Base-by-base conservation (phyloP, 2,888 invertebrate species). In the Dicyrtomina minuta region DNA sequence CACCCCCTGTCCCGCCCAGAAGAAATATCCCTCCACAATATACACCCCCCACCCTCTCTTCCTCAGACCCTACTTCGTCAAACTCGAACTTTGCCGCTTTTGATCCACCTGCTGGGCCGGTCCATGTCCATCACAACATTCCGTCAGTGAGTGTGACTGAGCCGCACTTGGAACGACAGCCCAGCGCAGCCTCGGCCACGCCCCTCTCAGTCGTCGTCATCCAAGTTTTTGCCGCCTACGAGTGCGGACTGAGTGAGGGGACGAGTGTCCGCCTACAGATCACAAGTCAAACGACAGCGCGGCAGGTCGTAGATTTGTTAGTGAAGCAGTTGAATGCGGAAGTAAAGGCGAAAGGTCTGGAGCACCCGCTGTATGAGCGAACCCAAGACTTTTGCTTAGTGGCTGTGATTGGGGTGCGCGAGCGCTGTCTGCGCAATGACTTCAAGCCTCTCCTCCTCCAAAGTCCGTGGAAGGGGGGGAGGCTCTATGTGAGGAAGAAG, bases 241-340 rank as follows among this genome's bases (percentile, higher is more conserved):
- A n/a, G n/a, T n/a, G n/a, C n/a, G n/a, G n/a, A n/a, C n/a, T n/a
- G n/a, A n/a, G n/a, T n/a, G n/a, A n/a, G n/a, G n/a, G n/a, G n/a
- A n/a, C n/a, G n/a, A n/a, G n/a, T n/a, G n/a, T n/a, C n/a, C 27
- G 56, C 15, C 33, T 56, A 27, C 95, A 96, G 82, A 93, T 98
- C 0, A 96, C 94, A 0, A 90, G 92, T 0, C 87, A 91, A 77
- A 98, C 98, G 0, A 93, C 96, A 0, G 93, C 96, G 0, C 86
- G 94, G 17, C 97, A 98, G 83, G 95, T 98, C 66, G 93, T 98
- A 73, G 92, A 95, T 83, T 86, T 97, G n/a, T n/a, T n/a, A n/a
- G n/a, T n/a, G n/a, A n/a, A n/a, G n/a, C n/a, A n/a, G n/a, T n/a
- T n/a, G n/a, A n/a, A n/a, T n/a, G n/a, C n/a, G n/a, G n/a, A n/a